phyloP scores from a whole-genome alignment of 2,888 invertebrate species.

The Lasioglossum marginatum region DNA sequence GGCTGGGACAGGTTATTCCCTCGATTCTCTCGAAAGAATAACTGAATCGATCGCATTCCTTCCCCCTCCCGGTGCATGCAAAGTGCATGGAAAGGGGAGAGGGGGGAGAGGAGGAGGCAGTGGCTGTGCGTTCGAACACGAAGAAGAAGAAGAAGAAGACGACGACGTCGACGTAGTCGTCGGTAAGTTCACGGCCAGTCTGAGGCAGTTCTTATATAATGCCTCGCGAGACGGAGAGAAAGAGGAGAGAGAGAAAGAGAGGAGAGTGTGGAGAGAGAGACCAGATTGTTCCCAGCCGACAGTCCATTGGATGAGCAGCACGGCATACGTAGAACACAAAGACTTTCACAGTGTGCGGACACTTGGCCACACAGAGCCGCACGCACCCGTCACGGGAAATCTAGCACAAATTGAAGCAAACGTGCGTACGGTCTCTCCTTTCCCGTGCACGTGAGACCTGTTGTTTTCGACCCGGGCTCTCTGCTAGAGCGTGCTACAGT shows the following conservation, averaged over 20 bases:
- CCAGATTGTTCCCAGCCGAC: conserved; percentile 46
- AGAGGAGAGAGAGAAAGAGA: conserved; percentile 16
- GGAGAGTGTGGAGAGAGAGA: conserved; percentile 7
- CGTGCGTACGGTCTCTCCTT: conserved; percentile 5
- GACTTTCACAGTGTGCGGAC: neutral
- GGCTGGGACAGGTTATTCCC: conserved; percentile 38
- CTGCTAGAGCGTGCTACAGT: neutral
- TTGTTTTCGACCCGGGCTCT: neutral
- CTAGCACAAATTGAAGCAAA: conserved; percentile 3
- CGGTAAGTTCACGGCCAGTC: conserved; percentile 84
- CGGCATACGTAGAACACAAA: conserved; percentile 58
- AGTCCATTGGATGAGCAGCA: conserved; percentile 44
- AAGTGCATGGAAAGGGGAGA: conserved; percentile 59
- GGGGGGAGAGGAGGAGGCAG: neutral
- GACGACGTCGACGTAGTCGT: conserved; percentile 63
- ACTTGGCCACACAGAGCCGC: neutral
- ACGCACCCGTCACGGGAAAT: conserved; percentile 27
- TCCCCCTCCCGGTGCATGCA: conserved; percentile 38
- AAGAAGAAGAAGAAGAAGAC: conserved; percentile 41
- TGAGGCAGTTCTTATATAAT: conserved; percentile 77
- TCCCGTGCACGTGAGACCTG: neutral
- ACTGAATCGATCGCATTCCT: conserved; percentile 61
- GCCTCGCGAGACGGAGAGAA: conserved; percentile 49
- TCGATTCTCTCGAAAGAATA: conserved; percentile 51
- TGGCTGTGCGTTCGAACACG: conserved; percentile 68